Evolutionary conservation across 2,888 invertebrate species (phyloP).

Genomic region (Cataglyphis altisquamis): DNA sequence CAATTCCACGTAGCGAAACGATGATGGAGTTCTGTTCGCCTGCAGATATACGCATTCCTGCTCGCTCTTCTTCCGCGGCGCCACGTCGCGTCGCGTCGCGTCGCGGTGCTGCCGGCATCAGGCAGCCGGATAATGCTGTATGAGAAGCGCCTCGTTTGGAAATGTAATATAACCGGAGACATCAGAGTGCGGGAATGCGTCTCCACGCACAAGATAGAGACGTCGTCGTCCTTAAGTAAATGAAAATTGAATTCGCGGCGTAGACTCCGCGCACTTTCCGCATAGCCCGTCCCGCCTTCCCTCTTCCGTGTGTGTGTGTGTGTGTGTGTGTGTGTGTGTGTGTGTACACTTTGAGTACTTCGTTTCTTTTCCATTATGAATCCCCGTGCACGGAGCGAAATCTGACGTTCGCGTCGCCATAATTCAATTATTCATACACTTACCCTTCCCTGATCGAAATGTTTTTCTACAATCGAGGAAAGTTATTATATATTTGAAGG

Average conservation of each 20-base stretch:
- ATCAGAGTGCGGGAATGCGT: conserved; percentile 52
- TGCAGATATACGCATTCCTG: conserved; percentile 58
- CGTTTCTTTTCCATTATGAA: conserved; percentile 24
- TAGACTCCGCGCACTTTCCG: conserved; percentile 9
- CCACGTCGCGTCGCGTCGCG: neutral
- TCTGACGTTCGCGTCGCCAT: neutral
- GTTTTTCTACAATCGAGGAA: neutral
- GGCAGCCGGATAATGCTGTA: conserved; percentile 68
- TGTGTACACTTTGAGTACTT: neutral
- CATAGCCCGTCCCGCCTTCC: neutral
- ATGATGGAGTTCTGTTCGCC: conserved; percentile 30
- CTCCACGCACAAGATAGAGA: conserved; percentile 36
- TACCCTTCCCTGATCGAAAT: neutral
- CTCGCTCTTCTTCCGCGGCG: conserved; percentile 7
- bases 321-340: neutral
- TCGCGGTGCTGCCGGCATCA: conserved; percentile 36
- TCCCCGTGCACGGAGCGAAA: neutral
- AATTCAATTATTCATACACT: neutral
- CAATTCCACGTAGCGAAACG: conserved; percentile 58
- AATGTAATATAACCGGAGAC: conserved; percentile 70
- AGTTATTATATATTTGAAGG: neutral
- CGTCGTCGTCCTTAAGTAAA: conserved; percentile 34
- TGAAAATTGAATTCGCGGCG: conserved; percentile 50
- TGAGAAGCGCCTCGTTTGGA: conserved; percentile 59
- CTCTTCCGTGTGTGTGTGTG: neutral